phyloP scores from a whole-genome alignment of 2,113 vertebrate species.

The Carassius auratus region DNA sequence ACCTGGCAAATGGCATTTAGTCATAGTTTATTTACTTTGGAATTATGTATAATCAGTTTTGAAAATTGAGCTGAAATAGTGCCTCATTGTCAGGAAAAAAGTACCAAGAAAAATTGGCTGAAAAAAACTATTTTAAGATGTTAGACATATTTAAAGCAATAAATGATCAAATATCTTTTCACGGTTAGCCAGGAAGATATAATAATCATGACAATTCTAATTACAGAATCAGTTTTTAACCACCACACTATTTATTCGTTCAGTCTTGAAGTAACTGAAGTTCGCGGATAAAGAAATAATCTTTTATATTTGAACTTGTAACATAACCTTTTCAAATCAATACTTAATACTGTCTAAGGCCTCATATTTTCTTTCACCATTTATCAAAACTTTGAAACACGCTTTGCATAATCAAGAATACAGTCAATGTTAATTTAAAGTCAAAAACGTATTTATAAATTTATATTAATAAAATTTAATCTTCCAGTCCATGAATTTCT shows the following conservation, averaged over 20 bases:
- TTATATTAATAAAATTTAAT: background rate
- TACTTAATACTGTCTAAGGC: background rate
- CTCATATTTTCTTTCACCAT: background rate
- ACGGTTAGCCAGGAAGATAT: background rate
- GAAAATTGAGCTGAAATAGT: background rate
- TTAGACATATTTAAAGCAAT: background rate
- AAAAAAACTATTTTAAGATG: background rate
- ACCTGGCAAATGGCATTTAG: constrained; percentile 28
- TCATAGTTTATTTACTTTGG: background rate
- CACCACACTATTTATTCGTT: background rate
- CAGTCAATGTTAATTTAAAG: background rate
- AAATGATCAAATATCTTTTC: background rate
- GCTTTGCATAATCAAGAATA: background rate
- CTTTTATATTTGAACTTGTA: background rate
- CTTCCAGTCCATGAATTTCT: background rate
- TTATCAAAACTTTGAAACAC: background rate
- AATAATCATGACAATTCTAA: background rate
- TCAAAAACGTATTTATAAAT: background rate
- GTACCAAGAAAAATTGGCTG: background rate
- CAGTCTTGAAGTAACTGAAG: background rate
- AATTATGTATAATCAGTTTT: background rate
- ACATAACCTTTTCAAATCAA: background rate
- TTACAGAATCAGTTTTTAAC: constrained; percentile 1
- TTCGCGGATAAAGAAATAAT: background rate
- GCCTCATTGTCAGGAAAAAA: background rate